Conservation (phyloP, 2,888 invertebrate species). For the Polylopha cassiicola region DNA sequence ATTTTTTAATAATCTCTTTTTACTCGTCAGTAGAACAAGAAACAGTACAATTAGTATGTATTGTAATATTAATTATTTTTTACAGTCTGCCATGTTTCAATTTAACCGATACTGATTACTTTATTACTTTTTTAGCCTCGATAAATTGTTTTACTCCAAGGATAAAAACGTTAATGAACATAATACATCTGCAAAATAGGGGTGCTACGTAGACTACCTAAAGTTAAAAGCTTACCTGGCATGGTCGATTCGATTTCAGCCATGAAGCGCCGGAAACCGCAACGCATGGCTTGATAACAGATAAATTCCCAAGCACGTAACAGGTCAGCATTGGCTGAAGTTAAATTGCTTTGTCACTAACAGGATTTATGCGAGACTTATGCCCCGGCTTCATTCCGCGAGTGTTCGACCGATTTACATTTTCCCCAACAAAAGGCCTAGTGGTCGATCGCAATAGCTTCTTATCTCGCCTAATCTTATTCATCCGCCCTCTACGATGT, state of each 20-base stretch:
- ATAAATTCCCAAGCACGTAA: conserved; percentile 33
- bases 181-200: no score
- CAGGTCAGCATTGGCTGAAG: conserved; percentile 42
- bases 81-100: no score
- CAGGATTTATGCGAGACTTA: conserved; percentile 37
- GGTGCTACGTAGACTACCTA: no score
- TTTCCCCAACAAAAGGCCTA: conserved; percentile 43
- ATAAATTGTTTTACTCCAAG: no score
- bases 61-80: no score
- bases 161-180: no score
- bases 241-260: conserved; percentile 10
- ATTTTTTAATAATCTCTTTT: no score
- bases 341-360: conserved; percentile 51
- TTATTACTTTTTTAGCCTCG: no score
- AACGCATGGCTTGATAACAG: conserved; percentile 28
- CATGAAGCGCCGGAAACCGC: conserved; percentile 18
- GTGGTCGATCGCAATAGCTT: conserved; percentile 41
- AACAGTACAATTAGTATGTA: no score
- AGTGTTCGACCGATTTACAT: conserved; percentile 42
- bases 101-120: no score
- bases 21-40: no score
- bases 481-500: conserved; percentile 41
- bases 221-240: no score
- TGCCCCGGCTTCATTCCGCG: conserved; percentile 15
- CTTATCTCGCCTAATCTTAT: conserved; percentile 49